These are phyloP conservation scores for Clarias gariepinus DNA, from an alignment of 2,113 vertebrate species.

Conservation along the genomic window DNA sequence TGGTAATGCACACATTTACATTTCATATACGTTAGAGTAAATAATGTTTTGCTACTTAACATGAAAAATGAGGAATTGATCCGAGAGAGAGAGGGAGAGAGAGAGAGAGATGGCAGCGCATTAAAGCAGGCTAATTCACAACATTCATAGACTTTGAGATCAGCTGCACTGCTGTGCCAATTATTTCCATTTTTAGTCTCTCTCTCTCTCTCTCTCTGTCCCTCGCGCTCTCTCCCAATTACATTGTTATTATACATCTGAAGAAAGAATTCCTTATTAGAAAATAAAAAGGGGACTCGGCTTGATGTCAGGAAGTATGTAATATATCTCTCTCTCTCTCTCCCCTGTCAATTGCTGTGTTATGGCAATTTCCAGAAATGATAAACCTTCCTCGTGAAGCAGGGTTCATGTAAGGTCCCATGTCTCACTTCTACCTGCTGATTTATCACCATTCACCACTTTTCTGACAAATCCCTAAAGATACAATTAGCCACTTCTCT, in stretches of 20 bases:
- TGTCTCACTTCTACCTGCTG: slow-evolving; percentile 57
- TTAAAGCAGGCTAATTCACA: slow-evolving; percentile 14
- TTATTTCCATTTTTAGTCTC: slow-evolving; percentile 36
- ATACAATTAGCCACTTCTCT: slow-evolving; percentile 69
- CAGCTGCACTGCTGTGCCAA: slow-evolving; percentile 42
- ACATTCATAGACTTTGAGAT: slow-evolving; percentile 37
- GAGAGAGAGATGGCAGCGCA: not conserved
- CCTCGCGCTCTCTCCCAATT: not conserved
- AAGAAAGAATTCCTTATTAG: not conserved
- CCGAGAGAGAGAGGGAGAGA: not conserved
- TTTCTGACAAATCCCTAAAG: slow-evolving; percentile 75
- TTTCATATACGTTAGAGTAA: not conserved
- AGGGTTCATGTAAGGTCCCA: slow-evolving; percentile 58
- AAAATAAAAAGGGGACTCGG: slow-evolving; percentile 44
- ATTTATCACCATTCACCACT: slow-evolving; percentile 68
- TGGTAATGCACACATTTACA: not conserved
- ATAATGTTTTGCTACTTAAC: not conserved
- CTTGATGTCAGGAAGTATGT: slow-evolving; percentile 52
- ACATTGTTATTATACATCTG: slow-evolving; percentile 21
- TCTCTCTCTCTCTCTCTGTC: slow-evolving; percentile 26
- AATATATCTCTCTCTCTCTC: slow-evolving; percentile 44
- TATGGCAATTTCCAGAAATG: slow-evolving; percentile 15
- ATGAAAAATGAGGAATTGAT: not conserved
- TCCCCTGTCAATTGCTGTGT: slow-evolving; percentile 3
- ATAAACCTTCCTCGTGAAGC: slow-evolving; percentile 50